These are phyloP conservation scores for Xerus rutilus DNA, from an alignment of 2,797 vertebrate species.

Conservation along the genomic window DNA sequence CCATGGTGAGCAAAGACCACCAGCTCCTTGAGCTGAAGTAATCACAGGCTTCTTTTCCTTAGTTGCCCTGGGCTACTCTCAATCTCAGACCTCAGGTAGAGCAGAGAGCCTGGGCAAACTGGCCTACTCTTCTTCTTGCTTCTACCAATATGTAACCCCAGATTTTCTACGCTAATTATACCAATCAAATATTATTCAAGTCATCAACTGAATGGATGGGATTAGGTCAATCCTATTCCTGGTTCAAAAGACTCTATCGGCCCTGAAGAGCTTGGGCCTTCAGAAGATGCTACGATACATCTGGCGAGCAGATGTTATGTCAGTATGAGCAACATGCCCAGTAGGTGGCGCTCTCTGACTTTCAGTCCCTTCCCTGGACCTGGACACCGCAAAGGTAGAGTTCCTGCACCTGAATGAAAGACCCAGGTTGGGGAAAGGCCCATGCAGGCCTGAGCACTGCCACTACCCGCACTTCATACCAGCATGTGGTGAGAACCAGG, in stretches of 20 bases:
- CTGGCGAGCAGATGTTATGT: conserved; percentile 93
- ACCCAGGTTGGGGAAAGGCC: conserved; percentile 57
- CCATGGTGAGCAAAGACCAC: no score
- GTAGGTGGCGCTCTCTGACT: conserved; percentile 87
- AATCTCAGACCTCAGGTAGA: no score
- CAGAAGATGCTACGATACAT: conserved; percentile 17
- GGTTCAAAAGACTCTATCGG: neutral
- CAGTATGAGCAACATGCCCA: conserved; percentile 89
- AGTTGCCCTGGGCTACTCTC: no score
- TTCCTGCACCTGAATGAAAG: conserved; percentile 87
- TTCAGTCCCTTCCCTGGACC: conserved; percentile 89
- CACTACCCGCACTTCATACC: neutral
- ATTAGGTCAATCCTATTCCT: neutral
- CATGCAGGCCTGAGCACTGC: neutral
- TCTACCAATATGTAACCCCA: no score
- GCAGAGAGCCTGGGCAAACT: no score
- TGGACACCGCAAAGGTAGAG: conserved; percentile 91
- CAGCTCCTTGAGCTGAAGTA: no score
- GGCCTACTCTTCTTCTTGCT: no score
- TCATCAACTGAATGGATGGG: neutral
- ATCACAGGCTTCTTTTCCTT: no score
- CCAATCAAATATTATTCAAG: no score
- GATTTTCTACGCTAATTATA: no score
- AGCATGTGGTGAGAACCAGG: neutral
- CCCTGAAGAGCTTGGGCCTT: neutral